Percentiles rank a stretch among this genome's conserved stretches.
phyloP scores from a whole-genome alignment of 2,113 vertebrate species.

The Tachysurus vachellii region DNA sequence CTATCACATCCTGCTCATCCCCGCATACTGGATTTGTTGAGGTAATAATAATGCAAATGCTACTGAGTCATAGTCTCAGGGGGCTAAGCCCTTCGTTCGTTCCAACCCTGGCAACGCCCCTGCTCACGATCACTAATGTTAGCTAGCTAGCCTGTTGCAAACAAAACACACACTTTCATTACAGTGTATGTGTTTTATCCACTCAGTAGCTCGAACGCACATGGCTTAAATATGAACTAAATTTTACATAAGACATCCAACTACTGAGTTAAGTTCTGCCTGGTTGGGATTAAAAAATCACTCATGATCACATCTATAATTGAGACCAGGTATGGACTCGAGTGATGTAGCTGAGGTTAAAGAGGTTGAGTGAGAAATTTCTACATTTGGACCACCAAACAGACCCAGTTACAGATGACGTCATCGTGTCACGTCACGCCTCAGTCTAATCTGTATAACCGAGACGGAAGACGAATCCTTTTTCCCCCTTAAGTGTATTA shows the following conservation, averaged over 20 bases:
- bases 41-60: too few relatives aligned
- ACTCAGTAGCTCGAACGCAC: too few relatives aligned
- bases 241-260: not conserved
- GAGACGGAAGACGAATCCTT: not conserved
- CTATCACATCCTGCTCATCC: too few relatives aligned
- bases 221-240: too few relatives aligned
- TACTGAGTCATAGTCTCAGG: too few relatives aligned
- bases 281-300: not conserved
- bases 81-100: too few relatives aligned
- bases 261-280: not conserved
- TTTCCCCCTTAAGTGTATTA: not conserved
- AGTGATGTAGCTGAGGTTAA: not conserved
- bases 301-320: not conserved
- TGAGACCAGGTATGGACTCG: not conserved
- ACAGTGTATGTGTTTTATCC: too few relatives aligned
- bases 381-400: not conserved
- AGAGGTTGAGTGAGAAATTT: not conserved
- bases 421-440: not conserved
- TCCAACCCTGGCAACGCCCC: too few relatives aligned
- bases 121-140: too few relatives aligned
- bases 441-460: not conserved
- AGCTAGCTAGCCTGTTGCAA: too few relatives aligned
- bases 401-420: not conserved
- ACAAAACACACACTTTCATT: too few relatives aligned
- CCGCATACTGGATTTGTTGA: too few relatives aligned